Evolutionary conservation across 1,140 invertebrate genomes (phyloP).

Genomic region (Atta cephalotes): DNA sequence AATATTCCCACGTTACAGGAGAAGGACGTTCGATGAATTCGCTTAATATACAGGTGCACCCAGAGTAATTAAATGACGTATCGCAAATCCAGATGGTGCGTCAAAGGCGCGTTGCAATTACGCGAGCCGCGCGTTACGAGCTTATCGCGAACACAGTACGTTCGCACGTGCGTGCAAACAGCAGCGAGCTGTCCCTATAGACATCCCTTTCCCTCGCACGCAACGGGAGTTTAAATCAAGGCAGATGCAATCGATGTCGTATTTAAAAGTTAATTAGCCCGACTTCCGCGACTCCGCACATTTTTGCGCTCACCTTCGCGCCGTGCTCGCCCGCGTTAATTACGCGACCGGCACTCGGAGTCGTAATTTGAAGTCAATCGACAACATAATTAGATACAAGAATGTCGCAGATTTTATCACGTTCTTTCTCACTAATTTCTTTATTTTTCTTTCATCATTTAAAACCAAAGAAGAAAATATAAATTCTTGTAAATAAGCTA

Average conservation of each 20-base stretch:
- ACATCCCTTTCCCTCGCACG: conserved; percentile 9
- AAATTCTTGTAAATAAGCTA: not conserved
- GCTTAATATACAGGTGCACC: conserved; percentile 50
- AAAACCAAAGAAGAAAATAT: not conserved
- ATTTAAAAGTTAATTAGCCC: conserved; percentile 59
- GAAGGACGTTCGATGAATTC: conserved; percentile 51
- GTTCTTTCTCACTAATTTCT: not conserved
- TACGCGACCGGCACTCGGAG: not conserved
- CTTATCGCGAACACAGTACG: conserved; percentile 36
- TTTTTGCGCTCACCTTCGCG: conserved; percentile 9
- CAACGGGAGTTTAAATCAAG: conserved; percentile 42
- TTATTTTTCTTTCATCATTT: not conserved
- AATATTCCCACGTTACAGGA: conserved; percentile 61
- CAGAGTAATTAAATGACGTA: conserved; percentile 52
- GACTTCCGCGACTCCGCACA: conserved; percentile 20
- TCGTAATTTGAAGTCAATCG: conserved; percentile 24
- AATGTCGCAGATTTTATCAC: not conserved
- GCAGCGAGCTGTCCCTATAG: not conserved
- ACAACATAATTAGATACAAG: conserved; percentile 30
- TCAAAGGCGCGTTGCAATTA: conserved; percentile 47
- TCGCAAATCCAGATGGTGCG: conserved; percentile 56
- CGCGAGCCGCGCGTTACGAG: conserved; percentile 11
- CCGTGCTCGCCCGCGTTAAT: conserved; percentile 25
- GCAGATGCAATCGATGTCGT: conserved; percentile 41
- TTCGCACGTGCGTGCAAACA: conserved; percentile 51